phyloP scores from a whole-genome alignment of 2,113 vertebrate genomes.

The Gambusia holbrooki region DNA sequence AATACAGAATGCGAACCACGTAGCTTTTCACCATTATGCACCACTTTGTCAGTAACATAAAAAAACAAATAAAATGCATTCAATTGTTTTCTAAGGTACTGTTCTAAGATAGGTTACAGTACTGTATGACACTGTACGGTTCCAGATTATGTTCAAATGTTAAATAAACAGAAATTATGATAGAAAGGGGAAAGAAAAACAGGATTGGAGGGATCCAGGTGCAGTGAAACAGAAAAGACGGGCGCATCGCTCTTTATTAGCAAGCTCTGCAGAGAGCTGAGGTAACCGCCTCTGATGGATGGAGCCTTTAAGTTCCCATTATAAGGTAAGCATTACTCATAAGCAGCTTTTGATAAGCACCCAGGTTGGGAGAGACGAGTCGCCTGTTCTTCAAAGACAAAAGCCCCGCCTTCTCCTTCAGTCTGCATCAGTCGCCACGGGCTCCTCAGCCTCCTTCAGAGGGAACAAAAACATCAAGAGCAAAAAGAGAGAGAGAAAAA shows the following conservation, averaged over 20 bases:
- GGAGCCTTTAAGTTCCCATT: constrained; percentile 60
- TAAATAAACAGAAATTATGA: too few relatives aligned
- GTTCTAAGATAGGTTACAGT: too few relatives aligned
- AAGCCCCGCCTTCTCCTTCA: background rate
- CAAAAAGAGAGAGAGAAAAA: background rate
- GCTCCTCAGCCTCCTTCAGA: constrained; percentile 5
- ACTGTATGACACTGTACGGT: too few relatives aligned
- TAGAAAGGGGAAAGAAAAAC: background rate
- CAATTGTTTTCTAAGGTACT: background rate
- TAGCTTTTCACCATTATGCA: background rate
- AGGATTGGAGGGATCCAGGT: background rate
- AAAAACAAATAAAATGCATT: background rate
- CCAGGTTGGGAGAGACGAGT: background rate
- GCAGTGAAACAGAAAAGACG: background rate
- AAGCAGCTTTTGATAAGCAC: constrained; percentile 44
- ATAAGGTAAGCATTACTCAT: constrained; percentile 52
- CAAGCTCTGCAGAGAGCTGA: constrained; percentile 21
- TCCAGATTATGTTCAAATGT: background rate
- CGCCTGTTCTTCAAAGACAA: constrained; percentile 19
- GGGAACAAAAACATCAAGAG: background rate
- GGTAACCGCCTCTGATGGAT: constrained; percentile 56
- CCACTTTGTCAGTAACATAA: background rate
- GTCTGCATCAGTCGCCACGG: background rate
- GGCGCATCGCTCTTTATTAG: constrained; percentile 48
- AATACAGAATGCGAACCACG: background rate